Percentiles rank a stretch among this genome's conserved stretches.
Conservation (phyloP, 2,113 vertebrate genomes). For the Ardeotis arabs region DNA sequence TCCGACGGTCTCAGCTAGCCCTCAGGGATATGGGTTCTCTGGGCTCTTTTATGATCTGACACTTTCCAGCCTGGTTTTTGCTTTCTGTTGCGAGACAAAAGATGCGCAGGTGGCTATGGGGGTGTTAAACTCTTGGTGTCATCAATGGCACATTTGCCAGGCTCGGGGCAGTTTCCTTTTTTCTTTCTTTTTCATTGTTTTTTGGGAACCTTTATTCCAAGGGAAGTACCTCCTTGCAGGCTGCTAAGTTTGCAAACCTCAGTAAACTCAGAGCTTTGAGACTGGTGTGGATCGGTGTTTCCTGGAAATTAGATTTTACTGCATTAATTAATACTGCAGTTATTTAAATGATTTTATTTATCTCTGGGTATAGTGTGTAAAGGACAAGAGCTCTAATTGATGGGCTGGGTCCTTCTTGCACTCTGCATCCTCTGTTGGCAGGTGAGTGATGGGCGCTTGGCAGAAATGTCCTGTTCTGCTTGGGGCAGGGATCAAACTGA, state of each 20-base stretch:
- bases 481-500: background rate
- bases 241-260: background rate
- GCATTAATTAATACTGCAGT: background rate
- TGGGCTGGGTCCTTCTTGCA: background rate
- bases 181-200: rapidly evolving
- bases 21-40: background rate
- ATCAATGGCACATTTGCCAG: background rate
- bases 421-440: background rate
- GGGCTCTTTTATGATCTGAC: background rate
- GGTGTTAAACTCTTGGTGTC: background rate
- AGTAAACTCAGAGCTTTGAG: background rate
- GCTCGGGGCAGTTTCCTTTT: background rate
- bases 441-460: background rate
- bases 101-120: background rate
- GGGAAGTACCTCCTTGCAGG: rapidly evolving
- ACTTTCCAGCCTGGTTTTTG: background rate
- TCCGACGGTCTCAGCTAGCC: background rate
- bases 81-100: background rate
- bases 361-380: background rate
- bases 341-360: background rate
- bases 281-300: rapidly evolving
- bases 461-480: background rate
- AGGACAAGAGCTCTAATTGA: rapidly evolving
- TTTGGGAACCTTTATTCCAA: background rate
- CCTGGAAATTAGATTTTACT: background rate